phyloP scores from a whole-genome alignment of 2,113 vertebrate genomes.

The Panthera leo region DNA sequence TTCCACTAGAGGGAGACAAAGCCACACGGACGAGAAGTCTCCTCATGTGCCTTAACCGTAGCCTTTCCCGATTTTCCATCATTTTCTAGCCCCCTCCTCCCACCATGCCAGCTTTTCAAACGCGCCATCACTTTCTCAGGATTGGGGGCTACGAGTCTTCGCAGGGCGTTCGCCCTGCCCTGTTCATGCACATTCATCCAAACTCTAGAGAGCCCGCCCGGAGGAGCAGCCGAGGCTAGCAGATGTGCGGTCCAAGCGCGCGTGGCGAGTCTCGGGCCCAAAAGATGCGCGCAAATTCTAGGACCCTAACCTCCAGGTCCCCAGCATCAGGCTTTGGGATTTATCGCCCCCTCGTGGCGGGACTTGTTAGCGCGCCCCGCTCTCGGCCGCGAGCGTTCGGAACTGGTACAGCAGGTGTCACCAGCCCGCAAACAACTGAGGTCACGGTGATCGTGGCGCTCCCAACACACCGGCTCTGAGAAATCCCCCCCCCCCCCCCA shows the following conservation, averaged over 20 bases:
- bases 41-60: rapidly evolving
- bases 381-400: rapidly evolving
- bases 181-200: too few species aligned
- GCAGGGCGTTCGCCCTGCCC: too few species aligned
- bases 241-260: rapidly evolving
- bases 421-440: rapidly evolving
- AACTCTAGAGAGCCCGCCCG: neutral
- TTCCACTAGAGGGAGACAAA: neutral
- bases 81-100: neutral
- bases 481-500: neutral
- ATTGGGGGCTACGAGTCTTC: neutral
- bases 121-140: neutral
- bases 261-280: rapidly evolving
- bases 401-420: neutral
- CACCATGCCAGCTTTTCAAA: neutral
- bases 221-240: neutral
- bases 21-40: neutral
- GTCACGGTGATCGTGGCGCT: neutral
- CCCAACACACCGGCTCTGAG: neutral
- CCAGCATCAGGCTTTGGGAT: neutral
- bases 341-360: neutral
- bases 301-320: rapidly evolving
- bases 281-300: rapidly evolving
- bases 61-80: neutral
- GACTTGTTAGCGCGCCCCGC: neutral